phyloP scores from a whole-genome alignment of 1,140 invertebrate genomes.

The Cydia strobilella region DNA sequence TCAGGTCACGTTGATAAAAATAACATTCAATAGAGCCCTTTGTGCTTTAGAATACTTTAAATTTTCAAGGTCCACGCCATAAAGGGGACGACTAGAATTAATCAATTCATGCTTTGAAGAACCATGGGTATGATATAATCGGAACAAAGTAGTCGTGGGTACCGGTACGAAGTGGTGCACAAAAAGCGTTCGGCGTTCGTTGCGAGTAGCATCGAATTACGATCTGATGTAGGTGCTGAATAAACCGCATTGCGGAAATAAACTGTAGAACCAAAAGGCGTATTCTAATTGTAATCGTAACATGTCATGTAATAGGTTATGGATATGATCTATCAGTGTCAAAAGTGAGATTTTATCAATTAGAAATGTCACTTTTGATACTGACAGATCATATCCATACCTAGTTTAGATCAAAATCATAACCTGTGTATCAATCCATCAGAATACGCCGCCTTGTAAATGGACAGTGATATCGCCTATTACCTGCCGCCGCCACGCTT shows the following conservation, averaged over 20 bases:
- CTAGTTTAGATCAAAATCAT: too few relatives aligned
- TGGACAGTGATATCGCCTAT: too few relatives aligned
- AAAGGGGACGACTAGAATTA: constrained; percentile 51
- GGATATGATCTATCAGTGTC: too few relatives aligned
- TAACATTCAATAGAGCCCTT: constrained; percentile 65
- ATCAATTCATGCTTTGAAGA: constrained; percentile 42
- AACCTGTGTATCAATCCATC: too few relatives aligned
- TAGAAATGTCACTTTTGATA: too few relatives aligned
- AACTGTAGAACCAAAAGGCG: too few relatives aligned
- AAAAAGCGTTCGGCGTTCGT: background rate
- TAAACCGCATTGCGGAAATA: background rate
- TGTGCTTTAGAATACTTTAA: constrained; percentile 63
- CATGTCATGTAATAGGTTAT: too few relatives aligned
- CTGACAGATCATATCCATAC: too few relatives aligned
- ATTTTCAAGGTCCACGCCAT: constrained; percentile 62
- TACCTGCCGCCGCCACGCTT: too few relatives aligned
- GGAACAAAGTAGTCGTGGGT: constrained; percentile 31
- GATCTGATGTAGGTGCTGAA: background rate
- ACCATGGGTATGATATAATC: constrained; percentile 55
- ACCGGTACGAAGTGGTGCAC: background rate
- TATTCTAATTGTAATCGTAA: too few relatives aligned
- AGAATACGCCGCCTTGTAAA: too few relatives aligned
- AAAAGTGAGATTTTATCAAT: too few relatives aligned
- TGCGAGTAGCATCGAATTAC: background rate
- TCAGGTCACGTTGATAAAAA: constrained; percentile 53